Percentiles rank a stretch among this genome's conserved stretches.
These are phyloP conservation scores for Notothenia rossii DNA, from an alignment of 2,113 vertebrate species.

Conservation along the genomic window DNA sequence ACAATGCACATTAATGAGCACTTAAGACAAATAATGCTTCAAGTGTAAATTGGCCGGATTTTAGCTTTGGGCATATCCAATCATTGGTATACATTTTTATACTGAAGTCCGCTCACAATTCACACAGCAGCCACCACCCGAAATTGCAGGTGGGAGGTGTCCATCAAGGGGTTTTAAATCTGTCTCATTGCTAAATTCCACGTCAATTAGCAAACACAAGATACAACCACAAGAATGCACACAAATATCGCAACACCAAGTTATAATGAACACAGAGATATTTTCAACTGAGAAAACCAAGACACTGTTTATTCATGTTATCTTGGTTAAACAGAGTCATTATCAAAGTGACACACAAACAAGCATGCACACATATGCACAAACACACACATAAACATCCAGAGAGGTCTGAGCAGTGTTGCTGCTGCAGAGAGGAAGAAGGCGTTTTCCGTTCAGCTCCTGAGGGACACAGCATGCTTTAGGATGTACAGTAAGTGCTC, in stretches of 20 bases:
- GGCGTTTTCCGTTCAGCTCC: conserved; percentile 74
- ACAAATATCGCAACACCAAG: not conserved
- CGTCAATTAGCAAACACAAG: not conserved
- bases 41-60: no score
- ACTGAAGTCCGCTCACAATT: not conserved
- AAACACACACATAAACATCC: not conserved
- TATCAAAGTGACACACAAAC: conserved; percentile 30
- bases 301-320: conserved; percentile 31
- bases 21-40: no score
- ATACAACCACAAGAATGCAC: not conserved
- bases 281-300: conserved; percentile 17
- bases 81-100: not conserved
- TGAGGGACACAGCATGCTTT: conserved; percentile 70
- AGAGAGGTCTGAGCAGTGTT: conserved; percentile 14
- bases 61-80: not conserved
- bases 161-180: not conserved
- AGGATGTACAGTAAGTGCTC: conserved; percentile 76
- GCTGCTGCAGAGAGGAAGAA: conserved; percentile 71
- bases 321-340: conserved; percentile 24
- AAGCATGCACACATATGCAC: conserved; percentile 2
- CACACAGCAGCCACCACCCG: not conserved
- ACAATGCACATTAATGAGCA: no score
- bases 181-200: not conserved
- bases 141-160: not conserved
- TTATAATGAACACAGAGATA: conserved; percentile 4